Evolutionary conservation across 2,797 vertebrate species (phyloP).

Genomic region (Acridotheres tristis): DNA sequence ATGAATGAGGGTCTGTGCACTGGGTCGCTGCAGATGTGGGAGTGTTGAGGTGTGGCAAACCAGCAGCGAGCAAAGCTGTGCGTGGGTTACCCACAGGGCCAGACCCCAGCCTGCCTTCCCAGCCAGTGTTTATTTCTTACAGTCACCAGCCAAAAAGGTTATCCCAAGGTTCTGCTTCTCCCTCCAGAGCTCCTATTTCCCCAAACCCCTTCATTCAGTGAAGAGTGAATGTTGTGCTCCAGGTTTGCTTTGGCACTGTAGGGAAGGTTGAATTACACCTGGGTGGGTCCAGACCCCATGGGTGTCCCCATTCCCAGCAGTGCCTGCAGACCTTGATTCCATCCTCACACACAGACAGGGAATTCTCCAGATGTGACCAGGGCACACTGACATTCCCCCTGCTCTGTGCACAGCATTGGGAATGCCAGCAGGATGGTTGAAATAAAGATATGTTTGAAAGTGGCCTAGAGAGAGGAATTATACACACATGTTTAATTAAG

Average conservation of each 20-base stretch:
- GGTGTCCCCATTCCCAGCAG: not conserved
- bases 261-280: not conserved
- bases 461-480: not conserved
- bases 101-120: not conserved
- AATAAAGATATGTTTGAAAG: not conserved
- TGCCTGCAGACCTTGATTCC: not conserved
- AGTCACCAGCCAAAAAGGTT: not conserved
- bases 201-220: not conserved
- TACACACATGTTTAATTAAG: not conserved
- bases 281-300: not conserved
- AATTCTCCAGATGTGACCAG: not conserved
- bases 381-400: not conserved
- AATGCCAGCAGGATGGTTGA: not conserved
- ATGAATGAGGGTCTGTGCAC: not conserved
- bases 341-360: not conserved
- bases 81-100: not conserved
- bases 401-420: not conserved
- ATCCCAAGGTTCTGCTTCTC: not conserved
- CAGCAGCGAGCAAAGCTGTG: not conserved
- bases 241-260: not conserved
- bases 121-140: not conserved
- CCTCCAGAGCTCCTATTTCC: not conserved
- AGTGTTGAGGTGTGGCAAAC: not conserved
- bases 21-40: not conserved
- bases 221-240: not conserved